Evolutionary conservation across 2,797 vertebrate species (phyloP).

Genomic region (Lindbergichthys nudifrons): DNA sequence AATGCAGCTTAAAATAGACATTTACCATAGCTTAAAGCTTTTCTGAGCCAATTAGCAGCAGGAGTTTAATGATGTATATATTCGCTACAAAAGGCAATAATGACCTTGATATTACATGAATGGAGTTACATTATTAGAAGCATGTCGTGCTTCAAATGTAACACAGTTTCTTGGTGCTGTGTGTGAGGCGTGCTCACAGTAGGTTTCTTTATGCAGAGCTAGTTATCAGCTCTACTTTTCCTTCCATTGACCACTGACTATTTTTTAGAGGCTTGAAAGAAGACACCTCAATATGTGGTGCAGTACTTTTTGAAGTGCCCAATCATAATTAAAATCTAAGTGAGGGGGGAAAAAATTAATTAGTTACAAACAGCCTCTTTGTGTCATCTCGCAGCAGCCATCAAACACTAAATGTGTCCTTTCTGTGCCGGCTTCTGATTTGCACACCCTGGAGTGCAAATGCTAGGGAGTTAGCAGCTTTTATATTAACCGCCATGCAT

Average conservation of each 20-base stretch:
- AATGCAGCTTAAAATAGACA: constrained; percentile 18
- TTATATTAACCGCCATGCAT: constrained; percentile 62
- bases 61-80: constrained; percentile 34
- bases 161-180: not conserved
- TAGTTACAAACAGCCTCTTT: constrained; percentile 65
- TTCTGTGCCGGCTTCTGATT: constrained; percentile 63
- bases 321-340: constrained; percentile 77
- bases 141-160: constrained; percentile 22
- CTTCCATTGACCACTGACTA: not conserved
- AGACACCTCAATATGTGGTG: constrained; percentile 23
- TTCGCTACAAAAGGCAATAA: constrained; percentile 23
- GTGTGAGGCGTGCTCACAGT: constrained; percentile 13
- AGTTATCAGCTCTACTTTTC: constrained; percentile 16
- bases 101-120: constrained; percentile 45
- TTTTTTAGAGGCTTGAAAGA: constrained; percentile 33
- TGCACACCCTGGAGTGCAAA: constrained; percentile 33
- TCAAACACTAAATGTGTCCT: constrained; percentile 62
- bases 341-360: constrained; percentile 64
- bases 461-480: constrained; percentile 30
- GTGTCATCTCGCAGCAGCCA: constrained; percentile 56
- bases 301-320: constrained; percentile 48
- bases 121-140: constrained; percentile 29
- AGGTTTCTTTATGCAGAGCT: constrained; percentile 25
- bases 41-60: constrained; percentile 32
- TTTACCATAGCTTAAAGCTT: not conserved